Evolutionary conservation across 2,113 vertebrate genomes (phyloP).

Genomic region (Gracilinanus agilis): DNA sequence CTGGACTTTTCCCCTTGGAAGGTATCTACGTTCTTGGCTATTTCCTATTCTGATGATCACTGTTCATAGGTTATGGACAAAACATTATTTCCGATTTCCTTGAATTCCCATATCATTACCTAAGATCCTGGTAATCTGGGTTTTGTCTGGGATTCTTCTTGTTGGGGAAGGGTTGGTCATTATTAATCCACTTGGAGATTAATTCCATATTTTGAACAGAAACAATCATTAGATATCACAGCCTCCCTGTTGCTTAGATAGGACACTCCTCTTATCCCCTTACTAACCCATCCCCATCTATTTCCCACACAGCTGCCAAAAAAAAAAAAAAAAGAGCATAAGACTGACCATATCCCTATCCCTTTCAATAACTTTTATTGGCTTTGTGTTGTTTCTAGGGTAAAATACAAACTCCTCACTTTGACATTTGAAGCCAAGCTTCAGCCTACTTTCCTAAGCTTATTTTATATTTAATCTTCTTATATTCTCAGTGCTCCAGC

Average conservation of each 20-base stretch:
- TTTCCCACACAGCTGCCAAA: background rate
- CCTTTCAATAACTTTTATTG: background rate
- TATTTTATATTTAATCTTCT: background rate
- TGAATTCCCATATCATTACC: background rate
- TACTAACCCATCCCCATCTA: background rate
- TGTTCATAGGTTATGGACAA: background rate
- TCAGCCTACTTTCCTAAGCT: background rate
- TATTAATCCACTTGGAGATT: background rate
- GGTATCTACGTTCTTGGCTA: conserved; percentile 9
- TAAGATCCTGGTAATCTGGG: background rate
- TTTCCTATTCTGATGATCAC: background rate
- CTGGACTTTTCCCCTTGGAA: conserved; percentile 16
- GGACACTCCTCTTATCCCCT: background rate
- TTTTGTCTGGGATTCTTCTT: background rate
- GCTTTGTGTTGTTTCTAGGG: background rate
- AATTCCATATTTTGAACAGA: conserved; percentile 42
- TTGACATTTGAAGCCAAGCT: background rate
- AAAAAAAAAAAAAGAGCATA: background rate
- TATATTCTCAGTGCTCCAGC: background rate
- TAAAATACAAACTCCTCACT: background rate
- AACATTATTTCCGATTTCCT: conserved; percentile 7
- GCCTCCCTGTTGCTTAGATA: conserved; percentile 10
- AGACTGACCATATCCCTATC: background rate
- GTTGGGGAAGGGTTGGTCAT: background rate
- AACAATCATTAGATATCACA: conserved; percentile 22